Percentiles rank a stretch among this genome's conserved stretches.
Conservation (phyloP, 2,113 vertebrate species). For the Mola mola region DNA sequence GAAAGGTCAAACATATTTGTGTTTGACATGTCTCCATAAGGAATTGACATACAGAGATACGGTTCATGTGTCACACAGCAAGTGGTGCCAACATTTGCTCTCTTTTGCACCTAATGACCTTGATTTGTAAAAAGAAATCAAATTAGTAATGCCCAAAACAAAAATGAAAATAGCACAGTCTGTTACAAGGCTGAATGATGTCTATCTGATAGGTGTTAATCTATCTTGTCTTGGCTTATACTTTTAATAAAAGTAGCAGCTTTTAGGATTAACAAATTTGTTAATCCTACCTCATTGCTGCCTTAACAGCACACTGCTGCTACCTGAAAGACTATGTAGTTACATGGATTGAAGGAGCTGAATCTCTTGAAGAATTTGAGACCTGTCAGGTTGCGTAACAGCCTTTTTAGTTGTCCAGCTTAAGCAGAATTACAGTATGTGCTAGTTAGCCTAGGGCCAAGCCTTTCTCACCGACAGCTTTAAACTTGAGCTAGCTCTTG, state of each 20-base stretch:
- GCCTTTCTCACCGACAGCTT: constrained; percentile 1
- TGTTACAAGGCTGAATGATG: too few species aligned
- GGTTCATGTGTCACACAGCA: too few species aligned
- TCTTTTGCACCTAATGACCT: too few species aligned
- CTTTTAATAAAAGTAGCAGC: constrained; percentile 4
- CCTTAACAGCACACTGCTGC: not conserved
- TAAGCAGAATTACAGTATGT: constrained; percentile 7
- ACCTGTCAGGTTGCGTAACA: constrained; percentile 1
- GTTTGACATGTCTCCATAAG: too few species aligned
- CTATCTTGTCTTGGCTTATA: too few species aligned
- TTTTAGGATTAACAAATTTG: constrained; percentile 2
- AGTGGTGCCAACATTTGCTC: too few species aligned
- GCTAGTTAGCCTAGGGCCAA: not conserved
- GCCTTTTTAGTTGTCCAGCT: not conserved
- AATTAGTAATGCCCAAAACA: too few species aligned
- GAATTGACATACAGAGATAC: too few species aligned
- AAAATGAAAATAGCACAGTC: too few species aligned
- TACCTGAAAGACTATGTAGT: not conserved
- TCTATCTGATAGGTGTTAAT: too few species aligned
- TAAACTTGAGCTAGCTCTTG: constrained; percentile 1
- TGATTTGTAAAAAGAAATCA: too few species aligned
- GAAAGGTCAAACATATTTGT: too few species aligned
- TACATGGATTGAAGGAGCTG: constrained; percentile 2
- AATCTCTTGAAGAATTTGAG: constrained; percentile 9
- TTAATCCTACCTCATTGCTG: constrained; percentile 18